Evolutionary conservation across 2,113 vertebrate species (phyloP).

Genomic region (Puntigrus tetrazona): DNA sequence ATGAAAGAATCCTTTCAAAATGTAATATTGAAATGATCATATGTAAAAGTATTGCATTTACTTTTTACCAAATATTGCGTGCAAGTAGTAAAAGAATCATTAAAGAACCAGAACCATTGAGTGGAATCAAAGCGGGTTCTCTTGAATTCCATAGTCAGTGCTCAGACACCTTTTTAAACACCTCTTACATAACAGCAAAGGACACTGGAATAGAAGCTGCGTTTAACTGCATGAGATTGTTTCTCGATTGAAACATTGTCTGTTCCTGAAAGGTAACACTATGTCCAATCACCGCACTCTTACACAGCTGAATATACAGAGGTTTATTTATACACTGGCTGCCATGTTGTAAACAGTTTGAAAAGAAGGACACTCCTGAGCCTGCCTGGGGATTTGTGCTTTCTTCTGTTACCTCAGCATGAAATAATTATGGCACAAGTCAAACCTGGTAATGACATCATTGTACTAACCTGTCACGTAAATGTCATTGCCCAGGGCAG

Average conservation of each 20-base stretch:
- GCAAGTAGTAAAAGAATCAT: neutral
- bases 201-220: neutral
- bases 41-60: neutral
- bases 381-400: neutral
- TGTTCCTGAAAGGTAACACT: constrained; percentile 32
- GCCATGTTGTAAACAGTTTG: constrained; percentile 57
- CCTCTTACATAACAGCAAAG: neutral
- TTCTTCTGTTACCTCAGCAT: constrained; percentile 2
- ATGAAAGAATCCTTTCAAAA: neutral
- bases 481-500: constrained; percentile 92
- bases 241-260: constrained; percentile 27
- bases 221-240: constrained; percentile 5
- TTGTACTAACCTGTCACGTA: constrained; percentile 89
- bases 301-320: constrained; percentile 38
- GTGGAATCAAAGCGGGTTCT: neutral
- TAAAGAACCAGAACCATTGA: neutral
- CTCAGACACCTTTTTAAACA: neutral
- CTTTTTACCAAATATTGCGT: neutral
- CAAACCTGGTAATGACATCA: neutral
- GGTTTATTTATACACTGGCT: constrained; percentile 68
- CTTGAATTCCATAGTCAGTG: neutral
- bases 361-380: constrained; percentile 45
- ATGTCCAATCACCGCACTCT: constrained; percentile 49
- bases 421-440: neutral
- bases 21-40: neutral